Conservation (phyloP, 2,888 invertebrate genomes). For the Celastrina argiolus region DNA sequence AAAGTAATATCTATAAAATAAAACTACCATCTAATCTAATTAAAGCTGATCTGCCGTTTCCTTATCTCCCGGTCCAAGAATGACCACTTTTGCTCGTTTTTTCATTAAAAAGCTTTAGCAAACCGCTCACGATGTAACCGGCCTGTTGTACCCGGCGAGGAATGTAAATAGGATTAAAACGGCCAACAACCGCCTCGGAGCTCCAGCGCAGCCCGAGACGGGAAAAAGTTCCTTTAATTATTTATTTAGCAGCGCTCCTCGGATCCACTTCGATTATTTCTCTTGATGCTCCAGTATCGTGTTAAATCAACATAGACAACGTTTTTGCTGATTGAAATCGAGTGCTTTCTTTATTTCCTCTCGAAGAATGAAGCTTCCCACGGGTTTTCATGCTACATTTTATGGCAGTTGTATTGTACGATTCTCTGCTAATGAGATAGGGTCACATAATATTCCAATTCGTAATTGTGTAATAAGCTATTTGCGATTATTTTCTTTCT, state of each 20-base stretch:
- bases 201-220: conserved; percentile 31
- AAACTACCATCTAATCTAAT: conserved; percentile 19
- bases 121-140: conserved; percentile 30
- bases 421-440: background rate
- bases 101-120: conserved; percentile 22
- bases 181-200: conserved; percentile 41
- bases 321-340: conserved; percentile 15
- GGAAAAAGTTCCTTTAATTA: conserved; percentile 47
- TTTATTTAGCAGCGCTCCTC: conserved; percentile 38
- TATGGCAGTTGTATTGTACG: background rate
- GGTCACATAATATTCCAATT: background rate
- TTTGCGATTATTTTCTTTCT: background rate
- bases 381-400: background rate
- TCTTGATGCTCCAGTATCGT: conserved; percentile 10
- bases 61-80: conserved; percentile 20
- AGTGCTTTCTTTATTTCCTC: conserved; percentile 3
- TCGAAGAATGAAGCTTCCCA: background rate
- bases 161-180: conserved; percentile 62
- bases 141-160: conserved; percentile 43
- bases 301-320: conserved; percentile 19
- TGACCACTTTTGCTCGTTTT: conserved; percentile 19
- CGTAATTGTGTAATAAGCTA: background rate
- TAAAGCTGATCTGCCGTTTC: conserved; percentile 20
- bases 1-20: conserved; percentile 10
- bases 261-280: conserved; percentile 28